Base-by-base conservation (phyloP, 2,113 vertebrate genomes). In the Halcyon senegalensis region DNA sequence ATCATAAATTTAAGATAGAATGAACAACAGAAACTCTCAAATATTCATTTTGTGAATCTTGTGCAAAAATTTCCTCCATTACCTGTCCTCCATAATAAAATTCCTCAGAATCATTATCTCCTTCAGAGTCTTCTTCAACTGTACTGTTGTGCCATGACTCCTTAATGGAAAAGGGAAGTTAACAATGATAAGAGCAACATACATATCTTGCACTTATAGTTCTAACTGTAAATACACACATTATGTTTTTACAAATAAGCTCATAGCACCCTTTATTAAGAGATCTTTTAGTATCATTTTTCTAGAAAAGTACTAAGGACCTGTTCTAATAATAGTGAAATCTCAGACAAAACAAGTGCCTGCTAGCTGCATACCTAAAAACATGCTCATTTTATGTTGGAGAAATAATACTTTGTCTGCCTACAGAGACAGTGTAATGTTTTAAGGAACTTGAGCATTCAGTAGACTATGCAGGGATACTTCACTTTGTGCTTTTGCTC, bases 21-120 rank as follows among this genome's bases (percentile, higher is more conserved):
- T 8, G 4, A 90, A 58, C 13, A 30, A 50, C 6, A 33, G 63
- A 59, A 64, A 48, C 11, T 51, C 70, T 88, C 27, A 79, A 84
- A 55, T 18, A 28, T 4, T 18, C 24, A 30, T 35, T 66, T 66
- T 5, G 43, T 46, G 33, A 43, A 87, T 72, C 15, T 16, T 44
- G 24, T 18, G 5, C 16, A 24, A 84, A 82, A 48, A 56, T 9
- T 14, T 53, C 3, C 10, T 39, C 37, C 41, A 96, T 98, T 98
- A 99, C 99, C 98, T 99, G 99, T 88, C 99, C 99, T 91, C 98
- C 98, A 87, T 99, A 99, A 97, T 99, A 99, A 96, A 99, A 99
- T 85, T 99, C 99, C 90, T 99, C 99, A 17, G 98, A 99, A 93
- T 99, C 99, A 95, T 99, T 99, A 93, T 99, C 99, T 17, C 99